Evolutionary conservation across 2,797 vertebrate genomes (phyloP), one percentile per base, ranked within the genome.

Genomic region (Stomatorhinus walkeri): DNA sequence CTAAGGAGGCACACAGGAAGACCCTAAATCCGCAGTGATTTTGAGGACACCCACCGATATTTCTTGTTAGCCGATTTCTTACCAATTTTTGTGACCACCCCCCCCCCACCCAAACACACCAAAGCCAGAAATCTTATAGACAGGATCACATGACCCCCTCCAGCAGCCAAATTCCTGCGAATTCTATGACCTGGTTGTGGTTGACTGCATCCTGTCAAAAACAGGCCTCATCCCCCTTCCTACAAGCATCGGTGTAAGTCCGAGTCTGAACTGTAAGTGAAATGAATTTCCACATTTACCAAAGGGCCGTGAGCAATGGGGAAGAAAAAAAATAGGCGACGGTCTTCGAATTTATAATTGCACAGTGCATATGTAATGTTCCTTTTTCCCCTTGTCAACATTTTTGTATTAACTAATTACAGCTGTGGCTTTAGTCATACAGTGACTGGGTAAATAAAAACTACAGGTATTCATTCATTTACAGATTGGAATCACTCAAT

Each of bases 1-100:
- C 22, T 10, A 56, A 59, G 8, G 54, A 83, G 32, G 59, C 88
- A 89, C 72, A 79, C 87, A 79, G 43, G 56, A 87, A 88, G 49
- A 89, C 24, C 87, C 87, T 40, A 64, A 84, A 88, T 61, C 28
- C 24, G 43, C 36, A 48, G 43, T 87, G 87, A 90, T 90, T 88
- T 89, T 61, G 83, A 56, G 51, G 61, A 87, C 64, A 43, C 28
- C n/a, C 10, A 19, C 54, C 43, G 28, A 19, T 19, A 28, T 24
- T 51, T 12, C 40, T 85, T 49, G 22, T 56, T 48, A 76, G 48
- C 14, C 12, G 48, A 79, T 48, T 88, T 88, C 46, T 76, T 51
- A 43, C 85, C 32, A 46, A 9, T 79, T 79, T 79, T 79, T 19
- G 72, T 79, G 16, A 43, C 14, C 32, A n/a, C 72, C 68, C 5